A percentile compares a stretch with the other conserved stretches of the same genome.
Conservation (phyloP, 2,113 vertebrate species). For the Fukomys damarensis region DNA sequence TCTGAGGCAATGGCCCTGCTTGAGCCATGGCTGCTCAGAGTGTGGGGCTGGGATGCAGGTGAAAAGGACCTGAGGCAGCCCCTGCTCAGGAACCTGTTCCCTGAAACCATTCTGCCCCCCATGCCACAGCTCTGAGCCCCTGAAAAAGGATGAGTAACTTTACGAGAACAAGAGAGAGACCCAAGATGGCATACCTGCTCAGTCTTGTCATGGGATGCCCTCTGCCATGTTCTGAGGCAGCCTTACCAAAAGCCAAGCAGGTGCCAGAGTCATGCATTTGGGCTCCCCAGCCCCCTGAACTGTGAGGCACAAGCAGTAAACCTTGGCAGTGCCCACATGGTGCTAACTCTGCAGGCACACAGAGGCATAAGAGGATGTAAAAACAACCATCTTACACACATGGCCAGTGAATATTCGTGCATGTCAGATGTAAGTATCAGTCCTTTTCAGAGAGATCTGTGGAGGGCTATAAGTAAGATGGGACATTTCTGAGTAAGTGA, state of each 20-base stretch:
- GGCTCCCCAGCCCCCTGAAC: not conserved
- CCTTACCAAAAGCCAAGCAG: not conserved
- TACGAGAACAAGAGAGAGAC: not conserved
- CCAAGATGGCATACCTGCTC: not conserved
- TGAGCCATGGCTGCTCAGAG: not conserved
- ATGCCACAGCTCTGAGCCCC: not conserved
- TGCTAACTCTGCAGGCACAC: not conserved
- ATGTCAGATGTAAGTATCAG: not conserved
- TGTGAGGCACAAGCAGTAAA: not conserved
- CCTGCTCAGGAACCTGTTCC: too few species aligned
- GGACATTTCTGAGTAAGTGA: not conserved
- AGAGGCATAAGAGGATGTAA: not conserved
- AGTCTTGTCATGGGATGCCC: not conserved
- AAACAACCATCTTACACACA: not conserved
- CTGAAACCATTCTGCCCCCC: not conserved
- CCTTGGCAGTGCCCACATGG: not conserved
- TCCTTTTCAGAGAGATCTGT: not conserved
- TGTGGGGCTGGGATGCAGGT: not conserved
- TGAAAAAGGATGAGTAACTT: not conserved
- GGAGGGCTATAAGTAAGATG: not conserved
- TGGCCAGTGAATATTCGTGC: not conserved
- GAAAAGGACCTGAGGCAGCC: not conserved
- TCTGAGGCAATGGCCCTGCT: not conserved
- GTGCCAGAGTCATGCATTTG: not conserved
- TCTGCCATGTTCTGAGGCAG: not conserved